A percentile compares a stretch with the other conserved stretches of the same genome.
Evolutionary conservation across 1,140 invertebrate genomes (phyloP).

Genomic region (Luehdorfia chinensis): DNA sequence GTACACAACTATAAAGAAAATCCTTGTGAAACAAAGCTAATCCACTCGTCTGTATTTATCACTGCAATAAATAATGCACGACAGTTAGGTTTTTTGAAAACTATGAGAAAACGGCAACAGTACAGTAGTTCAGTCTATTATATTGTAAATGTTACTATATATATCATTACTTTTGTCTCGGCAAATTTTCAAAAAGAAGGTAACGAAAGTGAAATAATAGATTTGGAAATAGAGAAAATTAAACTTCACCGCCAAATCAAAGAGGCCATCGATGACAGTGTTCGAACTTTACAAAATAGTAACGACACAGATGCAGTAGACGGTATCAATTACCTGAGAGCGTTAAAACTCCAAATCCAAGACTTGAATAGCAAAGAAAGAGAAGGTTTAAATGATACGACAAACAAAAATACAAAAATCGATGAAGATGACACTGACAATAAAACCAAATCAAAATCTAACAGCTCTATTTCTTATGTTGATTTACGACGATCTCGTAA

Average conservation of each 20-base stretch:
- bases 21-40: too few relatives aligned
- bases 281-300: slow-evolving; percentile 29
- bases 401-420: not conserved
- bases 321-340: slow-evolving; percentile 33
- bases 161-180: too few relatives aligned
- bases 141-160: too few relatives aligned
- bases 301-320: slow-evolving; percentile 34
- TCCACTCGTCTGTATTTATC: too few relatives aligned
- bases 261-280: slow-evolving; percentile 39
- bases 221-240: slow-evolving; percentile 36
- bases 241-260: slow-evolving; percentile 40
- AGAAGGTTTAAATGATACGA: slow-evolving; percentile 12
- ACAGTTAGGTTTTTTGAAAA: too few relatives aligned
- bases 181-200: too few relatives aligned
- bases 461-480: slow-evolving; percentile 1
- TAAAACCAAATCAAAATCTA: not conserved
- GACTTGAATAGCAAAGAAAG: slow-evolving; percentile 19
- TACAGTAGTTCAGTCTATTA: too few relatives aligned
- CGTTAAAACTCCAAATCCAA: slow-evolving; percentile 37
- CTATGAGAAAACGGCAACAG: too few relatives aligned
- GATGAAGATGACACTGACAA: not conserved
- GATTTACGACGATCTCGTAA: slow-evolving; percentile 11
- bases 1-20: too few relatives aligned
- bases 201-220: too few relatives aligned
- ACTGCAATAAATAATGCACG: too few relatives aligned